Evolutionary conservation across 2,113 vertebrate species (phyloP).

Genomic region (Murina feae): DNA sequence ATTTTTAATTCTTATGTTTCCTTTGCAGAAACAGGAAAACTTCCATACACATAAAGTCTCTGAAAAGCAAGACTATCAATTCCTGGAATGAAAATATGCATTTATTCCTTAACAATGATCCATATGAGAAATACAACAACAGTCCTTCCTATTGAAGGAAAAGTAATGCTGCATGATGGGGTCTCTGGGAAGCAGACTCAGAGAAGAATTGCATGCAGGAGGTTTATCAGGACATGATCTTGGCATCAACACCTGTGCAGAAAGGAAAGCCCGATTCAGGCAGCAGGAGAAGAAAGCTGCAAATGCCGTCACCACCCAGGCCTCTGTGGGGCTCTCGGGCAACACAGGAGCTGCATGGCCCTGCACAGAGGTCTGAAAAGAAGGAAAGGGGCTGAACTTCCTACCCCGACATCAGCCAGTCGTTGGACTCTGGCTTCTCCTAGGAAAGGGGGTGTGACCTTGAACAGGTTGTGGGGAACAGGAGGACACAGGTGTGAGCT

Average conservation of each 20-base stretch:
- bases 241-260: background rate
- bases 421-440: background rate
- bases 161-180: background rate
- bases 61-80: background rate
- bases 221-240: background rate
- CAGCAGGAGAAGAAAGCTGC: background rate
- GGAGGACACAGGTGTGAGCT: background rate
- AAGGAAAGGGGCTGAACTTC: background rate
- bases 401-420: background rate
- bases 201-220: background rate
- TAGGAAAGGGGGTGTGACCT: background rate
- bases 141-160: background rate
- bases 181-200: background rate
- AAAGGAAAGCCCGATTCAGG: background rate
- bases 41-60: background rate
- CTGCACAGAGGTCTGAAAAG: background rate
- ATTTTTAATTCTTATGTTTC: background rate
- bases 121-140: background rate
- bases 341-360: background rate
- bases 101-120: background rate
- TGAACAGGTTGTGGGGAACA: background rate
- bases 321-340: background rate
- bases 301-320: background rate
- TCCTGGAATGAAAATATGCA: background rate
- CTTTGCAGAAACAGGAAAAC: background rate